Percentiles rank a stretch among this genome's conserved stretches.
Conservation (phyloP, 2,888 invertebrate genomes). For the Agrotis ipsilon region DNA sequence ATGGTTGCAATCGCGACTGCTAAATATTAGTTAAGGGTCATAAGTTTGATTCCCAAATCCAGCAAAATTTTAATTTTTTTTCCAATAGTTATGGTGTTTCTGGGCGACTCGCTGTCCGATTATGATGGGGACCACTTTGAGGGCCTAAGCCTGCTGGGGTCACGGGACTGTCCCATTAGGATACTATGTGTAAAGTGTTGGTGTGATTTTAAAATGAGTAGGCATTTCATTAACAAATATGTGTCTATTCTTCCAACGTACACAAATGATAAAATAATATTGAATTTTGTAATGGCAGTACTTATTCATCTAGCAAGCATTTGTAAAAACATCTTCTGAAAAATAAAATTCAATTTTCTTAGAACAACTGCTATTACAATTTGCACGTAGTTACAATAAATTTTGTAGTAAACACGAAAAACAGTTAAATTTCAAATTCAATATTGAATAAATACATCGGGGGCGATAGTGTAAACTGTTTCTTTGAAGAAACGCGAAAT, state of each 20-base stretch:
- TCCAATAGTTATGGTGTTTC: too few relatives aligned
- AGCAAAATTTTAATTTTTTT: too few relatives aligned
- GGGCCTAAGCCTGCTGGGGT: too few relatives aligned
- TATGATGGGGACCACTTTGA: too few relatives aligned
- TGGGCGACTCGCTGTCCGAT: too few relatives aligned
- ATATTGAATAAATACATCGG: constrained; percentile 47
- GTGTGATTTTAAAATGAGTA: too few relatives aligned
- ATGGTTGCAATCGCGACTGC: too few relatives aligned
- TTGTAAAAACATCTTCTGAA: background rate
- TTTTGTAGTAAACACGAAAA: constrained; percentile 29
- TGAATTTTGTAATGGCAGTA: background rate
- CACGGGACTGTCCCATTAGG: too few relatives aligned
- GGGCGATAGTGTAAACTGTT: constrained; percentile 40
- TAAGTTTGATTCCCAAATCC: too few relatives aligned
- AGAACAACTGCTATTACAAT: background rate
- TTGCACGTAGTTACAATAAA: constrained; percentile 12
- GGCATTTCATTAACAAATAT: too few relatives aligned
- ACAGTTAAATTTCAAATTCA: constrained; percentile 42
- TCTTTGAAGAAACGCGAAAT: constrained; percentile 55
- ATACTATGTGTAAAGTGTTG: too few relatives aligned
- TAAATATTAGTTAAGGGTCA: too few relatives aligned
- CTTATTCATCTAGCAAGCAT: background rate
- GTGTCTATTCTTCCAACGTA: background rate
- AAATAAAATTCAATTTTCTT: background rate
- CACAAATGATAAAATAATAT: background rate